These are phyloP conservation scores for Sardina pilchardus DNA, from an alignment of 2,113 vertebrate genomes.

Conservation along the genomic window DNA sequence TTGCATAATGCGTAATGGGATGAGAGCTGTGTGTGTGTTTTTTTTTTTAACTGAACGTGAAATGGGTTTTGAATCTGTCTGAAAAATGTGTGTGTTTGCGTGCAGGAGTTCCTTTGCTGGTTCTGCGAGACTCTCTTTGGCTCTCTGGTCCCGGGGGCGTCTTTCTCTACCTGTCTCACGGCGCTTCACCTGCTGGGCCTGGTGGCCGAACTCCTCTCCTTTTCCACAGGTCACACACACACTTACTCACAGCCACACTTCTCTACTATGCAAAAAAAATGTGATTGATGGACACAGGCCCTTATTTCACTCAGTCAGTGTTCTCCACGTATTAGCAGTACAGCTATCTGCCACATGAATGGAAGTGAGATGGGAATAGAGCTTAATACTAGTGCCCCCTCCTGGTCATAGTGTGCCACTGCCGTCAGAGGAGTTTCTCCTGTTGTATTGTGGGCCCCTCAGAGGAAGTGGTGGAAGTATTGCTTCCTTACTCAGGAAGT, in stretches of 20 bases:
- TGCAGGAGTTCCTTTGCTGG: conserved; percentile 84
- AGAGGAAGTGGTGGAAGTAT: background rate
- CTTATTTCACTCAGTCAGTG: background rate
- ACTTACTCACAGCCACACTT: background rate
- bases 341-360: background rate
- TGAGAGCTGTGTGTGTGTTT: background rate
- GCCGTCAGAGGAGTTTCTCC: too few species aligned
- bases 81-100: background rate
- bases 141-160: conserved; percentile 84
- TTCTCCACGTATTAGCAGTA: background rate
- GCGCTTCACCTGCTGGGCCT: conserved; percentile 83
- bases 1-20: too few species aligned
- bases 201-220: conserved; percentile 81
- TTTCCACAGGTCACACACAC: conserved; percentile 63
- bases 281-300: too few species aligned
- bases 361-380: background rate
- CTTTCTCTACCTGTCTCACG: conserved; percentile 86
- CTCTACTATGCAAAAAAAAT: too few species aligned
- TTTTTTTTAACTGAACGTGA: too few species aligned
- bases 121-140: conserved; percentile 82
- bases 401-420: background rate
- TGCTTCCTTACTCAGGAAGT: background rate
- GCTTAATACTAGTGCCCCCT: background rate
- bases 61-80: too few species aligned
- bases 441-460: too few species aligned